Conservation (phyloP, 2,797 vertebrate species). For the Pseudochaenichthys georgianus region DNA sequence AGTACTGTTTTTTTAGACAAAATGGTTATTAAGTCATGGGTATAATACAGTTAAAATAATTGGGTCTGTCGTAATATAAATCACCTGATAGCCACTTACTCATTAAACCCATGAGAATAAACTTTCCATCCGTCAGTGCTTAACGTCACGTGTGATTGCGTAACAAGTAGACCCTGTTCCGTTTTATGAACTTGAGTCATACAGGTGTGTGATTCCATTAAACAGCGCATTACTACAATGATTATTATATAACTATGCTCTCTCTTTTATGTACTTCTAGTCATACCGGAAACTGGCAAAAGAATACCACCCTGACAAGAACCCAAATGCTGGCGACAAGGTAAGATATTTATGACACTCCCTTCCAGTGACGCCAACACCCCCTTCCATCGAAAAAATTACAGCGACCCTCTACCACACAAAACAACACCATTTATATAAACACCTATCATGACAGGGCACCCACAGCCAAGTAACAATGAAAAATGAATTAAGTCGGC, state of each 20-base stretch:
- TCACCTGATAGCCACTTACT: background rate
- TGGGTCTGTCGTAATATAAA: background rate
- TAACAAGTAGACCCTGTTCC: background rate
- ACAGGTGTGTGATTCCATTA: background rate
- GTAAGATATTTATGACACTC: constrained; percentile 74
- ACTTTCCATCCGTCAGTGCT: too few relatives aligned
- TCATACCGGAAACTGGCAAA: constrained; percentile 97
- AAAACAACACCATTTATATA: too few relatives aligned
- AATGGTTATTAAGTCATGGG: background rate
- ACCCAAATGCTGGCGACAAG: constrained; percentile 98
- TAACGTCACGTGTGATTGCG: constrained; percentile 5
- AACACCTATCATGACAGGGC: too few relatives aligned
- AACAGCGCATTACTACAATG: background rate
- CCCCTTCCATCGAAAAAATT: too few relatives aligned
- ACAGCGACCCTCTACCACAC: too few relatives aligned
- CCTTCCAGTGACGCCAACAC: too few relatives aligned
- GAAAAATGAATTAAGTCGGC: too few relatives aligned
- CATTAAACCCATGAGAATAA: too few relatives aligned
- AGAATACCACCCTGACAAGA: constrained; percentile 99
- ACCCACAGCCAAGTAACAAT: too few relatives aligned
- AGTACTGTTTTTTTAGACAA: background rate
- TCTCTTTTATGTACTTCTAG: constrained; percentile 67
- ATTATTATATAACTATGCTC: rapidly evolving
- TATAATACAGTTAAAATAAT: rapidly evolving
- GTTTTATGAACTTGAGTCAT: background rate